Base-by-base conservation (phyloP, 1,140 invertebrate genomes). In the Drosophila baimaii region DNA sequence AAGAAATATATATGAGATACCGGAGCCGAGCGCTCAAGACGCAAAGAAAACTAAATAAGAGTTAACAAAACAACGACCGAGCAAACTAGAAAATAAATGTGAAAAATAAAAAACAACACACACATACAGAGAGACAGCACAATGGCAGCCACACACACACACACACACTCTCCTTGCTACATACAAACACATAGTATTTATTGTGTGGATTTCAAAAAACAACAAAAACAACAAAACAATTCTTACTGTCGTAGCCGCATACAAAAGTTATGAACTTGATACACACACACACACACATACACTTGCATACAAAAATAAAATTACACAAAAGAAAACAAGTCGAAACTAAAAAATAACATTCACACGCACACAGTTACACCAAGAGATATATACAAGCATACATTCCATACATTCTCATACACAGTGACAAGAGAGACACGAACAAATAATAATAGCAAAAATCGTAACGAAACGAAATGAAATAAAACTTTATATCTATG, bases 241-340 rank as follows among this genome's bases (percentile, higher is more conserved):
- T 89, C 83, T 83, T 89, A 88, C 83, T 88, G 79, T 58, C 83
- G 79, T 85, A 71, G 79, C 64, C 61, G 55, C 69, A 64, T 58
- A 83, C 80, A 81, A 72, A 82, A 82, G 77, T 84, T 83, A 84
- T 75, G 81, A 83, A 77, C 80, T 83, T 83, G 81, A 84, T 83
- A 85, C 78, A 78, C 74, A 75, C 79, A 71, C 51, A 69, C 52
- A 77, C 19, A 46, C 25, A 70, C 44, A 61, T 15, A 41, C 51
- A 51, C 55, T 63, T 37, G 41, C 62, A 57, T 49, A 81, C 65
- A 74, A 79, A 88, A 83, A 83, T 89, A 83, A 88, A 88, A 88
- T 88, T 88, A 88, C 83, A 88, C 84, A 88, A 89, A 88, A 89
- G 83, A 88, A 88, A 88, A 88, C 84, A 88, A 88, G 83, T 88